A percentile compares a stretch with the other conserved stretches of the same genome.
Conservation (phyloP, 2,113 vertebrate species). For the Hyperopisus bebe region DNA sequence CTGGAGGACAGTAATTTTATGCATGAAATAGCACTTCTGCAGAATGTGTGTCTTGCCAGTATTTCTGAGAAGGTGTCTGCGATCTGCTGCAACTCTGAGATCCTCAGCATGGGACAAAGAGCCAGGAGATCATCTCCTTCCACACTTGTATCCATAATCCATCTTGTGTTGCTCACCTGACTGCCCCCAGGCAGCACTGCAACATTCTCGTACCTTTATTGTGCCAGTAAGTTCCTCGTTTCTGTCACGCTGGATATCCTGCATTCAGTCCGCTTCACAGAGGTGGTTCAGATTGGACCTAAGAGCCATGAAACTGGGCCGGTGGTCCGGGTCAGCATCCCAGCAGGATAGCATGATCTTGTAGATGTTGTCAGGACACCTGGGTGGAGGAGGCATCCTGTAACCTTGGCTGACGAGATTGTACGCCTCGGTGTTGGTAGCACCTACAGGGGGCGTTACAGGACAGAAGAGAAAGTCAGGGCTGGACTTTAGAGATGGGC, state of each 20-base stretch:
- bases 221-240: background rate
- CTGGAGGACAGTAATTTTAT: background rate
- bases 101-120: background rate
- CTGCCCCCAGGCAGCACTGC: background rate
- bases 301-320: conserved; percentile 48
- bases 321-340: conserved; percentile 37
- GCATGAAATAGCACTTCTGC: background rate
- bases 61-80: background rate
- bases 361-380: conserved; percentile 39
- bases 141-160: background rate
- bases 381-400: conserved; percentile 40
- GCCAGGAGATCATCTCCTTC: background rate
- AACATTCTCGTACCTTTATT: background rate
- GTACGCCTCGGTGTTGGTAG: conserved; percentile 37
- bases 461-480: background rate
- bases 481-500: background rate
- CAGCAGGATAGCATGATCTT: conserved; percentile 54
- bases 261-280: background rate
- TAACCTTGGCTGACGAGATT: conserved; percentile 36
- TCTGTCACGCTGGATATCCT: background rate
- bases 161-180: background rate
- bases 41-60: background rate
- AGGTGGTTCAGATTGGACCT: conserved; percentile 24
- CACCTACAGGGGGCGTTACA: conserved; percentile 33
- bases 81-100: background rate